Conservation (phyloP, 2,113 vertebrate species). For the Acanthochromis polyacanthus region DNA sequence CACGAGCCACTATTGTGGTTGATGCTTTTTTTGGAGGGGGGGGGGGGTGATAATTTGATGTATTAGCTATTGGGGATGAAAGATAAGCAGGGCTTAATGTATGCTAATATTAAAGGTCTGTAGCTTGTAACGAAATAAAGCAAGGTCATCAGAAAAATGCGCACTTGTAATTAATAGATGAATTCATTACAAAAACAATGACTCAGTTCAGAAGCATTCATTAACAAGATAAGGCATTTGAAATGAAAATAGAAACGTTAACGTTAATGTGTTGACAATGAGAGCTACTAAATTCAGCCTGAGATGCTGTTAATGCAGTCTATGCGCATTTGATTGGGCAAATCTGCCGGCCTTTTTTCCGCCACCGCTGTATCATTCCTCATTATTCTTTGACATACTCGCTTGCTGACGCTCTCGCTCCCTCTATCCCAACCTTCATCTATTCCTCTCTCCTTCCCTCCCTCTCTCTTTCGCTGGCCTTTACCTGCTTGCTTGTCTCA, state of each 20-base stretch:
- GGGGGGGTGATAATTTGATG: constrained; percentile 71
- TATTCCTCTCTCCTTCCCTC: constrained; percentile 28
- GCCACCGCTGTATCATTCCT: constrained; percentile 74
- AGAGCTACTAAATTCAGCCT: constrained; percentile 42
- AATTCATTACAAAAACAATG: constrained; percentile 79
- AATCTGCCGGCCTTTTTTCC: constrained; percentile 52
- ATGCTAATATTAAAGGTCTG: constrained; percentile 78
- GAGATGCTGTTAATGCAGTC: constrained; percentile 25
- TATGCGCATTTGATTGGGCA: constrained; percentile 45
- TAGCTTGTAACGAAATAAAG: constrained; percentile 74
- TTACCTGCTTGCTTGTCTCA: constrained; percentile 80
- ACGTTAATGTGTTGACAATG: constrained; percentile 60
- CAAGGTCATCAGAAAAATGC: constrained; percentile 75
- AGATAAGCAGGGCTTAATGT: constrained; percentile 79
- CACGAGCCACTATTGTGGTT: constrained; percentile 34
- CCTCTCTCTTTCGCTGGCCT: constrained; percentile 72
- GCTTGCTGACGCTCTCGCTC: constrained; percentile 45
- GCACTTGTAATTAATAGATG: constrained; percentile 73
- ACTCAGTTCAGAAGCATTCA: constrained; percentile 67
- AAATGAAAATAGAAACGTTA: constrained; percentile 66
- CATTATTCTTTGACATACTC: constrained; percentile 78
- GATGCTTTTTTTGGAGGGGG: constrained; percentile 19
- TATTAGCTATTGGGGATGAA: constrained; percentile 76
- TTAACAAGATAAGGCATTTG: constrained; percentile 74
- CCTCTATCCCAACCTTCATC: constrained; percentile 30